phyloP scores from a whole-genome alignment of 2,888 invertebrate species.

The Ochlodes sylvanus region DNA sequence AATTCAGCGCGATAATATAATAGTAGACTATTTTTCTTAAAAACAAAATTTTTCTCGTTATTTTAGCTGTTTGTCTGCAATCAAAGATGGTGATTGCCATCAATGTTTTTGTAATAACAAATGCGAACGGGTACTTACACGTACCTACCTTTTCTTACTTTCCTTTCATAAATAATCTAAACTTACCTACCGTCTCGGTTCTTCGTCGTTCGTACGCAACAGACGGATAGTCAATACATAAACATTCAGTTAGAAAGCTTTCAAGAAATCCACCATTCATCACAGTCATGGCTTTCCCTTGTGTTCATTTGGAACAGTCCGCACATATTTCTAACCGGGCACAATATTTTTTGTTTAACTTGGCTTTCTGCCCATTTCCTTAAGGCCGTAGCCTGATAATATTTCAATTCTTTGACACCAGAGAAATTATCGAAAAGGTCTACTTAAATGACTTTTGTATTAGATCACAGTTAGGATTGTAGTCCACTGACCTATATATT shows the following conservation, averaged over 20 bases:
- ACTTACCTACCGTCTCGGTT: no score
- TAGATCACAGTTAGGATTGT: background rate
- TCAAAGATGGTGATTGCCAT: background rate
- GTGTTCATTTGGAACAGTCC: conserved; percentile 14
- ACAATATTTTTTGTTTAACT: conserved; percentile 29
- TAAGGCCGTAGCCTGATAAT: conserved; percentile 17
- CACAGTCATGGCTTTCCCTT: conserved; percentile 22
- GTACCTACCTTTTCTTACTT: no score
- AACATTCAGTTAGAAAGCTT: conserved; percentile 24
- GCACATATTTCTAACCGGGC: conserved; percentile 5
- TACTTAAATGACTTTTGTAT: background rate
- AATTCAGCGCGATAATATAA: background rate
- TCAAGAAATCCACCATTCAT: conserved; percentile 32
- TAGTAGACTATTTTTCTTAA: background rate
- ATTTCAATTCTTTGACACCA: conserved; percentile 25
- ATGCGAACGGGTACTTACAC: no score
- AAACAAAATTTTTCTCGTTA: background rate
- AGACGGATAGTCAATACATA: background rate
- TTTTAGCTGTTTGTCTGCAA: background rate
- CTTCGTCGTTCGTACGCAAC: no score
- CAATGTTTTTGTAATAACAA: background rate
- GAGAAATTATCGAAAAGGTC: conserved; percentile 12
- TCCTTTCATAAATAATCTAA: no score
- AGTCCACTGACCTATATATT: background rate
- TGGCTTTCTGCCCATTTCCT: conserved; percentile 35